Conservation (phyloP, 2,888 invertebrate species). For the Drosophila fungiperda region DNA sequence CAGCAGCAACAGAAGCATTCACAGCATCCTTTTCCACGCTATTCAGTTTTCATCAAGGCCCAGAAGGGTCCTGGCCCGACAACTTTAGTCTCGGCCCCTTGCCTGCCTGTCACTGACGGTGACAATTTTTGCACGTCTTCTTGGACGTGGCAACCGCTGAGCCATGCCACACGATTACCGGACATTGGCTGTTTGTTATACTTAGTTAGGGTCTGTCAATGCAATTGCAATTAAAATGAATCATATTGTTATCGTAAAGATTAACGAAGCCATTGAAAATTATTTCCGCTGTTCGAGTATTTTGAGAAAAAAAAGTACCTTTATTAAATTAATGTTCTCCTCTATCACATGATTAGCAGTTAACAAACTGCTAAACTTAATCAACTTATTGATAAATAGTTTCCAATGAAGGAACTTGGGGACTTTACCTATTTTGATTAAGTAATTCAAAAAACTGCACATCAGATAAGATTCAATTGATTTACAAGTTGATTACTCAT, state of each 20-base stretch:
- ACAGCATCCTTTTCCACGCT: neutral
- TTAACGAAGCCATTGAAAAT: neutral
- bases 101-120: conserved; percentile 65
- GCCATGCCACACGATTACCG: conserved; percentile 23
- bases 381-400: neutral
- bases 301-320: neutral
- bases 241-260: neutral
- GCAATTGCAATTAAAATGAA: neutral
- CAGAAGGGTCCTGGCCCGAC: conserved; percentile 5
- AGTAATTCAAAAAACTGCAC: conserved; percentile 9
- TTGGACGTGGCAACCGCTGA: conserved; percentile 68
- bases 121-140: conserved; percentile 75
- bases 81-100: neutral
- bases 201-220: neutral
- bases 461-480: conserved; percentile 26
- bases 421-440: neutral
- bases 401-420: neutral
- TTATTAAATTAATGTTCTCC: no score
- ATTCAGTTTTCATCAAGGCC: neutral
- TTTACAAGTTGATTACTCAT: conserved; percentile 25
- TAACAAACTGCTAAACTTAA: neutral
- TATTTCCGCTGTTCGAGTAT: neutral
- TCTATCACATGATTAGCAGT: neutral
- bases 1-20: neutral
- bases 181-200: conserved; percentile 6